Percentiles rank a stretch among this genome's conserved stretches.
Conservation (phyloP, 2,888 invertebrate species). For the Eudemis profundana region DNA sequence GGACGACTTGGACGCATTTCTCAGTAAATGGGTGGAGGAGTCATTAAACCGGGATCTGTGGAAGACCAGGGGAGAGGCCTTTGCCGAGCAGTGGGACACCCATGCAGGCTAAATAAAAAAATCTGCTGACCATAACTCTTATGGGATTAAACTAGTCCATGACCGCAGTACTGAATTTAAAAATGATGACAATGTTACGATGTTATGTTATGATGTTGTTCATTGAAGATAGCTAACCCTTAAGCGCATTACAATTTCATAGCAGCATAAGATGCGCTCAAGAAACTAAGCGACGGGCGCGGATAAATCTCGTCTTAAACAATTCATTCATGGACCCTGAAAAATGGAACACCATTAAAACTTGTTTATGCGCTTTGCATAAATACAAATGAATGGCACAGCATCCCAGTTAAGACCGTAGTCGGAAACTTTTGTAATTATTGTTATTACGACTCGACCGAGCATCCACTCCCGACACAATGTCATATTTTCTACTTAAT, state of each 20-base stretch:
- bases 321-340: conserved; percentile 48
- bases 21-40: no score
- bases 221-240: not conserved
- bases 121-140: no score
- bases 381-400: conserved; percentile 76
- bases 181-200: no score
- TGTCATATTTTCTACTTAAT: conserved; percentile 82
- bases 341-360: conserved; percentile 63
- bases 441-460: conserved; percentile 78
- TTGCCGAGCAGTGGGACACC: no score
- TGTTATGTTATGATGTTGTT: not conserved
- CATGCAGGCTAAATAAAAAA: no score
- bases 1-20: no score
- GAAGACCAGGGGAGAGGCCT: no score
- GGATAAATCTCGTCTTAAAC: conserved; percentile 43
- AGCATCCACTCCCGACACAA: conserved; percentile 68
- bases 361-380: conserved; percentile 69
- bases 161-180: no score
- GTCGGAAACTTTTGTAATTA: conserved; percentile 81
- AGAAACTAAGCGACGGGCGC: conserved; percentile 33
- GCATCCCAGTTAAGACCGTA: conserved; percentile 70
- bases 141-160: no score
- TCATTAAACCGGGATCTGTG: no score
- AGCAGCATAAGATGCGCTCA: conserved; percentile 29
- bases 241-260: conserved; percentile 31